Conservation (phyloP, 2,888 invertebrate species). For the Meganola albula region DNA sequence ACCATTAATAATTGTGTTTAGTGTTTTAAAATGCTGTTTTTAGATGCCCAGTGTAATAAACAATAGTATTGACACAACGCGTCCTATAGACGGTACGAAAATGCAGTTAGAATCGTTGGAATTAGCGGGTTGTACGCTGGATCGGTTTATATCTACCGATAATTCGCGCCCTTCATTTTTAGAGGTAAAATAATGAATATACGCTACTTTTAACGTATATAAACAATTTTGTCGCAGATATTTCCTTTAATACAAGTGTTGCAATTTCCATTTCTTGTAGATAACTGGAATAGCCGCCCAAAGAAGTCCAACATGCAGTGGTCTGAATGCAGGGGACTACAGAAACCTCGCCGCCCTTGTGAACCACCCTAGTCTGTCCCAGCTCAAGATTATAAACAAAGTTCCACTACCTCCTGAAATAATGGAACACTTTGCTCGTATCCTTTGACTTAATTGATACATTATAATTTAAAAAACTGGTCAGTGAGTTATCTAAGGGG, state of each 20-base stretch:
- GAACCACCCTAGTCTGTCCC: constrained; percentile 83
- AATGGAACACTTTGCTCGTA: constrained; percentile 96
- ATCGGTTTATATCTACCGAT: constrained; percentile 84
- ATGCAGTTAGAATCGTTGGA: constrained; percentile 83
- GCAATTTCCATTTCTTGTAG: constrained; percentile 55
- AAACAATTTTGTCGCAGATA: too few species aligned
- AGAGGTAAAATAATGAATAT: too few species aligned
- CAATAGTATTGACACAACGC: constrained; percentile 48
- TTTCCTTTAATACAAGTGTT: too few species aligned
- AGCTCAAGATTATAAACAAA: constrained; percentile 88
- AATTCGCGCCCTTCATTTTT: constrained; percentile 84
- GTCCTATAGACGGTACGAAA: constrained; percentile 51
- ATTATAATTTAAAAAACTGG: too few species aligned
- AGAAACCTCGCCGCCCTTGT: constrained; percentile 85
- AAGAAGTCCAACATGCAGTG: constrained; percentile 91
- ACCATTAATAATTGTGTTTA: constrained; percentile 19
- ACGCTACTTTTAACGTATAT: too few species aligned
- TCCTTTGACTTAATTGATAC: too few species aligned
- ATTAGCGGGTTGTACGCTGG: constrained; percentile 87
- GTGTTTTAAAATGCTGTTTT: constrained; percentile 37
- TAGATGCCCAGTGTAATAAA: constrained; percentile 63
- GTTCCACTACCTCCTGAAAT: constrained; percentile 95
- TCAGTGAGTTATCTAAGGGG: too few species aligned
- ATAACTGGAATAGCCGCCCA: constrained; percentile 81
- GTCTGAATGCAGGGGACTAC: constrained; percentile 93